Conservation (phyloP, 2,888 invertebrate species). For the Apamea monoglypha region DNA sequence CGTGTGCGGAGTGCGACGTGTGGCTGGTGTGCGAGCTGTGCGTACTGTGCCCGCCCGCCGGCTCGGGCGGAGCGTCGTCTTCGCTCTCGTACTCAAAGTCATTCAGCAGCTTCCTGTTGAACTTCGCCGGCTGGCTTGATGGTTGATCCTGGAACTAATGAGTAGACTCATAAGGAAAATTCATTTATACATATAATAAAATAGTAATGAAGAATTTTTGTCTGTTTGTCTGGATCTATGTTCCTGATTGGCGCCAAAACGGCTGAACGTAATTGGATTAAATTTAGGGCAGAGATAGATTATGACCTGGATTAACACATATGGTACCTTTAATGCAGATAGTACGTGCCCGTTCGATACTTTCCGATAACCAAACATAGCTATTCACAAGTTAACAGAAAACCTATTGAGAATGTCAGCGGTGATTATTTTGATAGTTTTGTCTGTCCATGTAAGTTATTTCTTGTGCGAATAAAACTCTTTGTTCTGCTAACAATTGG, state of each 20-base stretch:
- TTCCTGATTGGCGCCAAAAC: neutral
- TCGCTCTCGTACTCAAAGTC: constrained; percentile 98
- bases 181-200: neutral
- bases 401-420: neutral
- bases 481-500: neutral
- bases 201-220: neutral
- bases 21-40: constrained; percentile 55
- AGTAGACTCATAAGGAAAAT: no score
- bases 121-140: constrained; percentile 89
- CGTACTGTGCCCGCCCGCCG: constrained; percentile 62
- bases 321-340: no score
- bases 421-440: neutral
- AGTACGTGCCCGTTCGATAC: no score
- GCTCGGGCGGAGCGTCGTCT: constrained; percentile 92
- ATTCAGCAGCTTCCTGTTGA: constrained; percentile 94
- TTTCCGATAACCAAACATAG: no score
- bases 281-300: neutral
- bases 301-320: neutral
- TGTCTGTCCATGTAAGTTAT: neutral
- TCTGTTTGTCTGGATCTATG: neutral
- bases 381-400: no score
- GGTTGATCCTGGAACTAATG: constrained; percentile 85
- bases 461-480: neutral
- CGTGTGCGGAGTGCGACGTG: constrained; percentile 76
- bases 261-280: neutral